Base-by-base conservation (phyloP, 2,797 vertebrate genomes). In the Mormyrus hasselquistii region DNA sequence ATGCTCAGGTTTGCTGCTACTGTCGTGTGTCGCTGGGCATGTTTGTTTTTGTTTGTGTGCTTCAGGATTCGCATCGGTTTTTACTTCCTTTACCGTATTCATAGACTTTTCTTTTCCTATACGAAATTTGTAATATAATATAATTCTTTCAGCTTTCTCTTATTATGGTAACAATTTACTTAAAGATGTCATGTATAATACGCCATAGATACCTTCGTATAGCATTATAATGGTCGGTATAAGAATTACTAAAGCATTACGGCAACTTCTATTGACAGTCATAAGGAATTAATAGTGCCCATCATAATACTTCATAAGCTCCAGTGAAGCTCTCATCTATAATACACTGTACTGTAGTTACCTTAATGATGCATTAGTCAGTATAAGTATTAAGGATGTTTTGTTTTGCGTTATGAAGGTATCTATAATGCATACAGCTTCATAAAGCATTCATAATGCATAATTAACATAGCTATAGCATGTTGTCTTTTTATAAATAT, bases 1-100 rank as follows among this genome's bases (percentile, higher is more conserved):
- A 99, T 0, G 97, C 97, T 0, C 98, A 99, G 97, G 98, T 97
- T 89, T 53, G 76, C 38, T 47, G 76, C 65, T 41, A 0, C 22
- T 4, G n/a, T 10, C 41, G 0, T 14, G 50, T 29, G 4, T 86
- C 47, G 2, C 8, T 86, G 1, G 2, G 2, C 47, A 38, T 16
- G 4, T 73, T 12, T 25, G 0, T 86, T 29, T 44, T 25, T 41
- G 82, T n/a, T n/a, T 87, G 59, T 76, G 2, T 86, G 29, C 47
- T 29, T 52, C 57, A 69, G 9, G 14, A n/a, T 6, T 47, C 19
- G 3, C 69, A 41, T 16, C 29, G 2, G 25, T 41, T 83, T 49
- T 49, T 49, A 49, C 79, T 49, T 22, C 16, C 76, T 83, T 44
- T 83, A 12, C 79, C 7, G 4, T 44, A 83, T 49, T 83, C 79